Conservation (phyloP, 53 echinoderm and acorn worm genomes). For the Arbacia lixula region DNA sequence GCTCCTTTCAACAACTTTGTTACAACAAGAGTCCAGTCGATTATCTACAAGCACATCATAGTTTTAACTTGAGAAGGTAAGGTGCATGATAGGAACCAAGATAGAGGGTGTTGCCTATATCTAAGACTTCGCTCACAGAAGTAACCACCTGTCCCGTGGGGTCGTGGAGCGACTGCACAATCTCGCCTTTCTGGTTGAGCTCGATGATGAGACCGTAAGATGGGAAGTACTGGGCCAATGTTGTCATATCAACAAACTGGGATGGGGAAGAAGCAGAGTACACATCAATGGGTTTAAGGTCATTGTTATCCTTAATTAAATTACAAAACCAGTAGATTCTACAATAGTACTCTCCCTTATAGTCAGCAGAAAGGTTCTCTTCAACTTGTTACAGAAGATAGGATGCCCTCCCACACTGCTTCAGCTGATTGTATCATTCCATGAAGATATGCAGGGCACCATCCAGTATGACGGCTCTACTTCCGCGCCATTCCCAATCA, state of each 20-base stretch:
- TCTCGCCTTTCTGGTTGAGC: conserved; percentile 82
- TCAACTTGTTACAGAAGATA: too few relatives aligned
- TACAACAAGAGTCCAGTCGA: not conserved
- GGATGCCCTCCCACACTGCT: too few relatives aligned
- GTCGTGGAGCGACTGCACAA: conserved; percentile 81
- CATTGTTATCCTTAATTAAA: too few relatives aligned
- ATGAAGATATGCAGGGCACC: too few relatives aligned
- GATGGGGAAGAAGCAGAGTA: not conserved
- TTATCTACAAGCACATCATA: conserved; percentile 13
- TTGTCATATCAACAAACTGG: conserved; percentile 67
- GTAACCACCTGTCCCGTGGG: conserved; percentile 80
- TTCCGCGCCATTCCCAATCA: conserved; percentile 53
- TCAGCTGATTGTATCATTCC: too few relatives aligned
- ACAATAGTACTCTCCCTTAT: too few relatives aligned
- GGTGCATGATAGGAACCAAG: conserved; percentile 77
- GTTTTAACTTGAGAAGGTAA: conserved; percentile 77
- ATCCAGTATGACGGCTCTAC: too few relatives aligned
- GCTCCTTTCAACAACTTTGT: not conserved
- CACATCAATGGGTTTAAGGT: too few relatives aligned
- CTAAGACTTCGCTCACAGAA: conserved; percentile 84
- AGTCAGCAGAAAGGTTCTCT: too few relatives aligned
- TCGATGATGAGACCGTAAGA: conserved; percentile 91
- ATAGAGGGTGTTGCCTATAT: conserved; percentile 89
- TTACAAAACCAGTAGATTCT: too few relatives aligned
- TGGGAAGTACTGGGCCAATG: conserved; percentile 58